Conservation (phyloP, 2,888 invertebrate species). For the Drosophila prostipennis region DNA sequence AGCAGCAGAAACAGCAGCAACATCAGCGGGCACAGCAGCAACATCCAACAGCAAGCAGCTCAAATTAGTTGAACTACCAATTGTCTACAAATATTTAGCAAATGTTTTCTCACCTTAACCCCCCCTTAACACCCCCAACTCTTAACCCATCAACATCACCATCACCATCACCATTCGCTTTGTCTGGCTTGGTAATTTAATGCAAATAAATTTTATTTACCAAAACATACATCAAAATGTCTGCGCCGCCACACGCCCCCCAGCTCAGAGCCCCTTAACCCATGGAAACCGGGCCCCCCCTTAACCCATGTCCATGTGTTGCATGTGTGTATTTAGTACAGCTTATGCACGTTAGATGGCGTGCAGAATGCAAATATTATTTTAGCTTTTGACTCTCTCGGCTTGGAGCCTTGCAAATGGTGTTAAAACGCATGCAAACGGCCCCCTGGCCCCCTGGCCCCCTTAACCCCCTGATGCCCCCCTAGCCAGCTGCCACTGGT, state of each 20-base stretch:
- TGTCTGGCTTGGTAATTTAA: slow-evolving; percentile 75
- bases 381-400: slow-evolving; percentile 66
- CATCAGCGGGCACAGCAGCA: slow-evolving; percentile 14
- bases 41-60: slow-evolving; percentile 27
- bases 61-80: slow-evolving; percentile 78
- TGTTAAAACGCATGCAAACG: slow-evolving; percentile 78
- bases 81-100: slow-evolving; percentile 79
- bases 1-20: slow-evolving; percentile 1
- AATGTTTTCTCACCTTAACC: slow-evolving; percentile 52
- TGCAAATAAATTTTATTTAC: slow-evolving; percentile 82
- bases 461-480: not conserved
- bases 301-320: slow-evolving; percentile 4
- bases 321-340: slow-evolving; percentile 58
- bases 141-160: slow-evolving; percentile 1
- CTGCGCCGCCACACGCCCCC: slow-evolving; percentile 70
- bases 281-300: not conserved
- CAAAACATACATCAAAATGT: slow-evolving; percentile 80
- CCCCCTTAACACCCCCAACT: slow-evolving; percentile 7
- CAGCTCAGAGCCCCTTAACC: not conserved
- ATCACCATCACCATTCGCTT: slow-evolving; percentile 16
- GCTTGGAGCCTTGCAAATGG: slow-evolving; percentile 66
- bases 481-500: not conserved
- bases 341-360: slow-evolving; percentile 73
- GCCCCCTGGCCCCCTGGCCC: not conserved
- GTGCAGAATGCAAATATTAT: slow-evolving; percentile 81